Base-by-base conservation (phyloP, 2,888 invertebrate genomes). In the Dasypogon diadema region DNA sequence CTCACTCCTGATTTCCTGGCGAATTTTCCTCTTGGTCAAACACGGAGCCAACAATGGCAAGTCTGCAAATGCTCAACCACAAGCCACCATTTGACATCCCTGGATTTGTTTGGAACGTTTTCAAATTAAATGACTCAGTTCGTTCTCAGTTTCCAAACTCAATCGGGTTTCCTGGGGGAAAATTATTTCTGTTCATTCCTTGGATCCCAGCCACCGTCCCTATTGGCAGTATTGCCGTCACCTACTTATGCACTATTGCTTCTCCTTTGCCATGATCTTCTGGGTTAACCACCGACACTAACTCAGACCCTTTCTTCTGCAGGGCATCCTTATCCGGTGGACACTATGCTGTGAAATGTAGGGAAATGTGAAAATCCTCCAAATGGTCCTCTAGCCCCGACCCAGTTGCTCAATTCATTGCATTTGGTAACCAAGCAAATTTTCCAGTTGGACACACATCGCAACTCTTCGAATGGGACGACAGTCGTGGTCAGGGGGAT, bases 391-490 rank as follows among this genome's bases (percentile, higher is more conserved):
- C n/a, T 8, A 21, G 0, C 14, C 30, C 60, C 18, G 22, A 26
- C 46, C 21, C 18, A 56, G 55, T 48, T 26, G 12, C 30, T 46
- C 75, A 68, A 75, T 75, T 75, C 70, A 70, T 55, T 75, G 75
- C 68, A 75, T 75, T 55, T 56, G 70, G 75, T 56, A 46, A 70
- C 75, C 75, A 30, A 75, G 75, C 75, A 70, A 75, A 75, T 75
- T 75, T 75, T 75, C 75, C 75, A 70, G 56, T 56, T 70, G 75
- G 68, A 56, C 56, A 22, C 75, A 75, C 75, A 42, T 26, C 75
- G 26, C 48, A 68, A 56, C 75, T n/a, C 24, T 73, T 68, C 56
- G 16, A 68, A 75, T 63, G 56, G 46, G 26, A 56, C 42, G 55
- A 68, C 54, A 55, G 60, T 54, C n/a, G 34, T 46, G 58, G 63